Percentiles rank a stretch among this genome's conserved stretches.
phyloP scores from a whole-genome alignment of 2,888 invertebrate species.

The Limnephilus rhombicus region DNA sequence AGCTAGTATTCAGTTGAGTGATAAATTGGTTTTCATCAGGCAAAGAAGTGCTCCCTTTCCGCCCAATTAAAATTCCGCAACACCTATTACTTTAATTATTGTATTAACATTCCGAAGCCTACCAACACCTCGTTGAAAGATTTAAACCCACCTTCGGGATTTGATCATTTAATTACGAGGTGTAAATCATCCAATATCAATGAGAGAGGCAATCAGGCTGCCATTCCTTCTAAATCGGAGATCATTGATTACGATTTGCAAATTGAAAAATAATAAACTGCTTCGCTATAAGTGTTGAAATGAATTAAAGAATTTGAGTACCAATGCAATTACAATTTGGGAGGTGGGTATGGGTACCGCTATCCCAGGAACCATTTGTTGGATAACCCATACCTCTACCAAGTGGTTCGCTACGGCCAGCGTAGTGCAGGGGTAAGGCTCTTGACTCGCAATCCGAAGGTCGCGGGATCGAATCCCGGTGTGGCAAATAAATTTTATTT shows the following conservation, averaged over 20 bases:
- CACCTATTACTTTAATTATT: not conserved
- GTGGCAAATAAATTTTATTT: no score
- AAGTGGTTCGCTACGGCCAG: no score
- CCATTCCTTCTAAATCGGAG: not conserved
- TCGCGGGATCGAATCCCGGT: no score
- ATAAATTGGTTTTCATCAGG: not conserved
- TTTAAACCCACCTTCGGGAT: not conserved
- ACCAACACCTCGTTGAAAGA: not conserved
- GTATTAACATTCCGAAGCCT: not conserved
- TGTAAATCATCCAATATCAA: not conserved
- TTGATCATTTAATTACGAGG: not conserved
- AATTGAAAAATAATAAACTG: not conserved
- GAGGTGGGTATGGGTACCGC: no score
- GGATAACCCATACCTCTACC: no score
- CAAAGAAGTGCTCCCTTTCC: not conserved
- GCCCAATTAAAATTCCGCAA: slow-evolving; percentile 1
- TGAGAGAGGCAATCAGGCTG: not conserved
- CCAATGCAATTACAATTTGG: not conserved
- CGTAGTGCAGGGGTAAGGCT: no score
- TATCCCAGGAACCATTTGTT: no score
- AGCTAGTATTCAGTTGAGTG: not conserved
- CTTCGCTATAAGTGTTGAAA: not conserved
- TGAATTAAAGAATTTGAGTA: not conserved
- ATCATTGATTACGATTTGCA: not conserved
- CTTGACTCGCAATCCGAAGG: no score